Evolutionary conservation across 2,888 invertebrate genomes (phyloP), one percentile per base, ranked within the genome.

Genomic region (Xylocampa areola): DNA sequence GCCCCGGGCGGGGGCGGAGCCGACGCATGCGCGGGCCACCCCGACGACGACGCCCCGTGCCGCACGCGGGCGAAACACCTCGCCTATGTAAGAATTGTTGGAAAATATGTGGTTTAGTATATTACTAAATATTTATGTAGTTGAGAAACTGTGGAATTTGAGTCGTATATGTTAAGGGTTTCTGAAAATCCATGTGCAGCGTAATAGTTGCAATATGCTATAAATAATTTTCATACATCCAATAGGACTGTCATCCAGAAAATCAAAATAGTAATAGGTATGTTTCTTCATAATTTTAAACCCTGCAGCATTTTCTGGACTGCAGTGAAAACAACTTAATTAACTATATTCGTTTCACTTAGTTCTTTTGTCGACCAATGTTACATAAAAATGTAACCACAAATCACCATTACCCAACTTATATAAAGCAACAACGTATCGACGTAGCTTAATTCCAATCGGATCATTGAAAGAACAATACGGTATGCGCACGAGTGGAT

Each of bases 11-110:
- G 79, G 86, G 92, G 92, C 91, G 92, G 90, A 79, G 82, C 82
- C 80, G 84, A 85, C 84, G 86, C 84, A 85, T 81, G 82, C 85
- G 79, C 86, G 82, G 90, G 89, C 93, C 92, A 91, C 92, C 92
- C 90, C 79, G 82, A 76, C 83, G 90, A 85, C 77, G 85, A 86
- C 91, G 91, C 88, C 88, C 90, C 81, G 70, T 82, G 78, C 84
- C 78, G 80, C 78, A 80, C 80, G 76, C 79, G 71, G 63, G 68
- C 65, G 64, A 71, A 62, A 68, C 74, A 72, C 68, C 60, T 69
- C 39, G 36, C 53, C 61, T 74, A 72, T 70, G 50, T 66, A 65
- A 35, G 37, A 54, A 60, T 58, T 66, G 36, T 35, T 43, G 60
- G 55, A 66, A 70, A 63, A 60, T 35, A 54, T 51, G 29, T 21